A percentile compares a stretch with the other conserved stretches of the same genome.
These are phyloP conservation scores for Drosophila eugracilis DNA, from an alignment of 1,140 invertebrate genomes.

Conservation along the genomic window DNA sequence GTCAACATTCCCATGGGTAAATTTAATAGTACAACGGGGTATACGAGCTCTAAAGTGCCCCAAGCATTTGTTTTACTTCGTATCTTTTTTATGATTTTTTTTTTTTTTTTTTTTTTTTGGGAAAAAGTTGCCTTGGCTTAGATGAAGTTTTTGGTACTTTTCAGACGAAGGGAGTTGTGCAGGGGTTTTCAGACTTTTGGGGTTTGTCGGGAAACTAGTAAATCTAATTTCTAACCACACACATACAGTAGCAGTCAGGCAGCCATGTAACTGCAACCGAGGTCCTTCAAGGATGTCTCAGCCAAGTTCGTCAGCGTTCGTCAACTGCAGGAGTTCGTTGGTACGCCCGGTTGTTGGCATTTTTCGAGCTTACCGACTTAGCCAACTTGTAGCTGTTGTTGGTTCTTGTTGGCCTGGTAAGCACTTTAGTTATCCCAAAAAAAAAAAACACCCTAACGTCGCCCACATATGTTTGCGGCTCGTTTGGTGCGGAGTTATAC, in stretches of 20 bases:
- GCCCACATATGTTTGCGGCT: conserved; percentile 32
- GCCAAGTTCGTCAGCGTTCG: conserved; percentile 70
- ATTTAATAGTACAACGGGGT: conserved; percentile 72
- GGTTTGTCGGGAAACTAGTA: conserved; percentile 66
- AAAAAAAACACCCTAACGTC: conserved; percentile 18
- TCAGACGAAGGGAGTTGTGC: conserved; percentile 7
- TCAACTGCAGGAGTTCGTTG: conserved; percentile 61
- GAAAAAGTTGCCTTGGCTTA: conserved; percentile 55
- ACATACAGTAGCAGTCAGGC: conserved; percentile 16
- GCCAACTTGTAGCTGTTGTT: conserved; percentile 62
- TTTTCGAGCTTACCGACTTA: conserved; percentile 73
- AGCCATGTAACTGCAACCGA: conserved; percentile 62
- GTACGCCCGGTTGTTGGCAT: conserved; percentile 64
- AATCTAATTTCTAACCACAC: conserved; percentile 78
- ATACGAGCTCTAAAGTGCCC: conserved; percentile 49
- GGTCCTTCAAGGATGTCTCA: conserved; percentile 40
- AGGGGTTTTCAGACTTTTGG: conserved; percentile 39
- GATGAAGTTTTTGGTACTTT: conserved; percentile 68
- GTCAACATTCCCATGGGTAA: conserved; percentile 70
- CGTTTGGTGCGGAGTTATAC: conserved; percentile 29
- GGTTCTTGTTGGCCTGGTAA: conserved; percentile 58
- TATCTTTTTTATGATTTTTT: conserved; percentile 42
- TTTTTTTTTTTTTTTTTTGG: conserved; percentile 10
- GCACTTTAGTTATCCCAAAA: conserved; percentile 53
- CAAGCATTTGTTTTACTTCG: conserved; percentile 70